Conservation (phyloP, 1,140 invertebrate genomes). For the Drosophila pseudoananassae region DNA sequence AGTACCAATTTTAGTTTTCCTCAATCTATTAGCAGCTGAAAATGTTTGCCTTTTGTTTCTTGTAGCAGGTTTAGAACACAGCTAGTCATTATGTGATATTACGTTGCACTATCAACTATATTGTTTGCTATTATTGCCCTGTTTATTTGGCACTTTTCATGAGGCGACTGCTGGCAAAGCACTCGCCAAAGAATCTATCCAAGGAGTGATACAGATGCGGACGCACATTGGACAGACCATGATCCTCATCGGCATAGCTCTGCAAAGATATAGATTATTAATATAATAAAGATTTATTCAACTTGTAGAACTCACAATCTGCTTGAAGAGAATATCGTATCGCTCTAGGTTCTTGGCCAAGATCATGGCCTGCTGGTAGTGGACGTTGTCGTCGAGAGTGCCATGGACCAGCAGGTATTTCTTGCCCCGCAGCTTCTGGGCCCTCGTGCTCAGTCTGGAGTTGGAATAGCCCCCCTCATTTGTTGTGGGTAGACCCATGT, state of each 20-base stretch:
- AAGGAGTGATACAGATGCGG: slow-evolving; percentile 95
- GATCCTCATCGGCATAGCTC: slow-evolving; percentile 97
- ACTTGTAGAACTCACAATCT: slow-evolving; percentile 88
- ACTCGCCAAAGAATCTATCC: slow-evolving; percentile 93
- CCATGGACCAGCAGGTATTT: slow-evolving; percentile 95
- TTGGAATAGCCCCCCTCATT: slow-evolving; percentile 91
- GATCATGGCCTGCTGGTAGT: slow-evolving; percentile 97
- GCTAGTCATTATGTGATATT: slow-evolving; percentile 34
- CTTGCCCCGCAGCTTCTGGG: slow-evolving; percentile 88
- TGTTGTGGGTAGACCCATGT: slow-evolving; percentile 94
- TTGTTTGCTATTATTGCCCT: slow-evolving; percentile 10
- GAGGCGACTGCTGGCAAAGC: slow-evolving; percentile 85
- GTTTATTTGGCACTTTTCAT: slow-evolving; percentile 71
- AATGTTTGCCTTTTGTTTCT: slow-evolving; percentile 14
- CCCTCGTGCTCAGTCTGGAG: slow-evolving; percentile 90
- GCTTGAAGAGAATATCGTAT: slow-evolving; percentile 93
- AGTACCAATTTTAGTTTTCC: slow-evolving; percentile 63
- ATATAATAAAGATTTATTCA: neutral
- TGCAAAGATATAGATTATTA: slow-evolving; percentile 84
- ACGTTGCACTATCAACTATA: slow-evolving; percentile 1
- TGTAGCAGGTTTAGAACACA: slow-evolving; percentile 24
- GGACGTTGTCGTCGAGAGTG: slow-evolving; percentile 97
- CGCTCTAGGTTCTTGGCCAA: slow-evolving; percentile 93
- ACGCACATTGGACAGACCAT: slow-evolving; percentile 90
- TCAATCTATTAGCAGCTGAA: slow-evolving; percentile 32